Evolutionary conservation across 2,888 invertebrate genomes (phyloP).

Genomic region (Lissocephala sabroskyi): DNA sequence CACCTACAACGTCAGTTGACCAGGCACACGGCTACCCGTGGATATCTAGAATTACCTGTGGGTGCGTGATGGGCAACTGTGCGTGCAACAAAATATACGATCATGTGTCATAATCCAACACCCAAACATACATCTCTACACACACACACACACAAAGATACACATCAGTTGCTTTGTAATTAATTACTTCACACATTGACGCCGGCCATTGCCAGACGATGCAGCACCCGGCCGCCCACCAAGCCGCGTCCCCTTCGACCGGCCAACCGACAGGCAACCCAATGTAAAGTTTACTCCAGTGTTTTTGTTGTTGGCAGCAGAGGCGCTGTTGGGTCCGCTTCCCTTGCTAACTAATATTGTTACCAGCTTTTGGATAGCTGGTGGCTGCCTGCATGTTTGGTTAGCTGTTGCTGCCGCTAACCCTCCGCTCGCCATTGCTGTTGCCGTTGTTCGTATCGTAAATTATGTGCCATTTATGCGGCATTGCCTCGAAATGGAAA

Average conservation of each 20-base stretch:
- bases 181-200: constrained; percentile 67
- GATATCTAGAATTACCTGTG: constrained; percentile 32
- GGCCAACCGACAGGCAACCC: constrained; percentile 24
- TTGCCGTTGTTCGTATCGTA: constrained; percentile 44
- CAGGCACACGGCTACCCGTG: no score
- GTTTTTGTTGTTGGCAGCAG: constrained; percentile 19
- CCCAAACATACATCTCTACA: constrained; percentile 10
- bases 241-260: constrained; percentile 15
- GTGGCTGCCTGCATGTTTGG: constrained; percentile 60
- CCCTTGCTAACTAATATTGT: constrained; percentile 56
- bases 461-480: constrained; percentile 63
- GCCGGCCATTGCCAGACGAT: constrained; percentile 30
- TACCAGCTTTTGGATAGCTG: constrained; percentile 58
- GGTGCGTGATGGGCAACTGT: constrained; percentile 28
- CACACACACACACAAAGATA: constrained; percentile 33
- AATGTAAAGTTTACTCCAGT: background rate
- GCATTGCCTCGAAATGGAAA: constrained; percentile 63
- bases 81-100: constrained; percentile 55
- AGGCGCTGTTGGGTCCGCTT: no score
- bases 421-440: constrained; percentile 5
- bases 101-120: constrained; percentile 63
- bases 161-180: constrained; percentile 63
- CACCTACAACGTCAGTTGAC: constrained; percentile 1
- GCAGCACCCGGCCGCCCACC: no score
- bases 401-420: constrained; percentile 28